These are phyloP conservation scores for Gadus macrocephalus DNA, from an alignment of 2,113 vertebrate genomes.

Conservation along the genomic window DNA sequence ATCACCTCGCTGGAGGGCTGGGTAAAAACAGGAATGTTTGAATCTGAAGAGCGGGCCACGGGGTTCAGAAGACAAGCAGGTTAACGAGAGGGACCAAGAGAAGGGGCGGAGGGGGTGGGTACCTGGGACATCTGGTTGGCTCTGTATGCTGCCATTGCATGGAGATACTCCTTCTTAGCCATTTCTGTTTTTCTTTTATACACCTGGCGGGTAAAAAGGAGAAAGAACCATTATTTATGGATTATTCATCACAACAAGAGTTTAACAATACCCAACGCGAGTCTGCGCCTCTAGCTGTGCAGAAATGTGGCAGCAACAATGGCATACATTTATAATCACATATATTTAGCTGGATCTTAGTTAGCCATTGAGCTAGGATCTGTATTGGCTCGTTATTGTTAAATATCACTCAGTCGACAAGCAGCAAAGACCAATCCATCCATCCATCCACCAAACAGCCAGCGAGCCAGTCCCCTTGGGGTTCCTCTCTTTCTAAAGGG, in stretches of 20 bases:
- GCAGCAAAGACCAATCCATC: too few species aligned
- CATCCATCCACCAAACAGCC: too few species aligned
- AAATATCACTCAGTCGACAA: too few species aligned
- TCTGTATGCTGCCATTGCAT: slow-evolving; percentile 82
- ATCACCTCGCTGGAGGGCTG: slow-evolving; percentile 61
- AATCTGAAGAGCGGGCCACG: not conserved
- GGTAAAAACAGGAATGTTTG: not conserved
- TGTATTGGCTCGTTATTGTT: too few species aligned
- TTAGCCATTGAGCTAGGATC: too few species aligned
- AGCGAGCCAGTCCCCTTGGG: too few species aligned
- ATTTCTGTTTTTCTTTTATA: slow-evolving; percentile 87
- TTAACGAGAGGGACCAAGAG: not conserved
- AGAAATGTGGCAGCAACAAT: too few species aligned
- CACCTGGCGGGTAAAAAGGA: slow-evolving; percentile 58
- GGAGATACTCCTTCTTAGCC: slow-evolving; percentile 86
- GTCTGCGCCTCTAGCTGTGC: too few species aligned
- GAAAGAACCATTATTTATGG: not conserved
- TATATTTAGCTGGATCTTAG: too few species aligned
- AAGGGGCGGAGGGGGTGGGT: slow-evolving; percentile 1
- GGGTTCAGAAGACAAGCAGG: not conserved
- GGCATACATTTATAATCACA: too few species aligned
- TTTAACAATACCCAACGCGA: too few species aligned
- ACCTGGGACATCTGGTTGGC: slow-evolving; percentile 85
- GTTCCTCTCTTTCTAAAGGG: too few species aligned
- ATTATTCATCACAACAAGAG: not conserved